Evolutionary conservation across 1,140 invertebrate species (phyloP), one percentile per base, ranked within the genome.

Genomic region (Cryptotermes secundus): DNA sequence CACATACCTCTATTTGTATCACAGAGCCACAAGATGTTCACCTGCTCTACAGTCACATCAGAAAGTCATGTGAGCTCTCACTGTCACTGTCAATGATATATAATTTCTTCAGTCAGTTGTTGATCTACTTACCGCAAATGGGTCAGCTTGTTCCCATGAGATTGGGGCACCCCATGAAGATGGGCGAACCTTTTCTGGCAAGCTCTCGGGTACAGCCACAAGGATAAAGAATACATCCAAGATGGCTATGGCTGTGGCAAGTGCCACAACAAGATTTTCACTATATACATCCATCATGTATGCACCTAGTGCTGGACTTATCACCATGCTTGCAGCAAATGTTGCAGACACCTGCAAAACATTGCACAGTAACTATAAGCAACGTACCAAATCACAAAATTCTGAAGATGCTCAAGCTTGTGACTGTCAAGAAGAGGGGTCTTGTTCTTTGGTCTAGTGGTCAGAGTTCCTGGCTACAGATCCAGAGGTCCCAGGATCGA

Each of bases 171-270:
- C 94, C 93, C 94, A 95, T 81, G 93, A 92, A 38, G 94, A 94
- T 42, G 95, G 94, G 83, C 96, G 90, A 84, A 97, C 94, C 91
- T 98, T 98, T 89, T 99, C 98, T 72, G 98, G 97, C 81, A 99
- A 91, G 87, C 97, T 99, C 92, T 99, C 99, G 34, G 99, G 99
- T 85, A 99, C 98, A 85, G 97, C 97, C 35, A 99, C 97, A 87
- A 99, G 92, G 87, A 99, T 99, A 90, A 99, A 99, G 90, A 99
- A 95, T 35, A 99, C 96, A 92, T 99, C 99, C 85, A 99, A 92
- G 81, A 99, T 91, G 79, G 98, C 98, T 81, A 99, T 96, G 35
- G 97, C 95, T 1, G 99, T 99, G 26, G 98, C 97, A 79, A 99
- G 91, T 83, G 97, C 97, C n/a, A 99, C 98, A 3, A 99, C 98